Percentiles rank a stretch among this genome's conserved stretches.
phyloP scores from a whole-genome alignment of 35 echinoderm and acorn worm genomes.

The Apostichopus californicus region DNA sequence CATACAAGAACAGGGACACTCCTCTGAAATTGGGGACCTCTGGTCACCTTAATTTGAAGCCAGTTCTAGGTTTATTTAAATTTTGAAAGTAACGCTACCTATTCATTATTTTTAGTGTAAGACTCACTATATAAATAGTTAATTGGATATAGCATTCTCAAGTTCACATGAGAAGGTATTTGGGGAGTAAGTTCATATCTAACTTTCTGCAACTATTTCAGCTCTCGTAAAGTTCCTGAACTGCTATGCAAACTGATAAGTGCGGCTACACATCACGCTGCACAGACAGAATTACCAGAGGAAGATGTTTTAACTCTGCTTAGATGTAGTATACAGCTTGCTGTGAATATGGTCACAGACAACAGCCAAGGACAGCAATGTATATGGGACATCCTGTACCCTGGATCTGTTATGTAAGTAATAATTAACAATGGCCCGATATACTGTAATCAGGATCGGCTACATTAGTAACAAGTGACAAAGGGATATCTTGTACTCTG shows the following conservation, averaged over 20 bases:
- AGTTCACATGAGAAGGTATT: no score
- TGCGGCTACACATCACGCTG: background rate
- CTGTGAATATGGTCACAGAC: constrained; percentile 58
- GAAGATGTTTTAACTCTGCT: background rate
- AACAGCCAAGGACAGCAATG: constrained; percentile 5
- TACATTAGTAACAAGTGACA: no score
- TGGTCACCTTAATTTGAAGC: no score
- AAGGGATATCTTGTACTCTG: no score
- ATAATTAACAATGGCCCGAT: background rate
- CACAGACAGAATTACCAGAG: background rate
- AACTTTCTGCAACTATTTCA: background rate
- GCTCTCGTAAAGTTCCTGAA: background rate
- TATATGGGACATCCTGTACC: constrained; percentile 51
- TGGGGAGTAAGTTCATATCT: background rate
- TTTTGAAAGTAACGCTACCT: no score
- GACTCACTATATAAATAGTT: no score
- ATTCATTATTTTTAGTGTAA: no score
- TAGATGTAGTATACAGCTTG: constrained; percentile 39
- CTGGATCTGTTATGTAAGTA: constrained; percentile 57
- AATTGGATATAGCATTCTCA: no score
- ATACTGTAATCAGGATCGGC: no score
- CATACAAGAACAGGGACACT: no score
- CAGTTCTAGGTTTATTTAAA: no score
- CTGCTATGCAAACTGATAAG: background rate
- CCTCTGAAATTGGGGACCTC: no score